These are phyloP conservation scores for Malthinus flaveolus DNA, from an alignment of 2,888 invertebrate species.

Conservation along the genomic window DNA sequence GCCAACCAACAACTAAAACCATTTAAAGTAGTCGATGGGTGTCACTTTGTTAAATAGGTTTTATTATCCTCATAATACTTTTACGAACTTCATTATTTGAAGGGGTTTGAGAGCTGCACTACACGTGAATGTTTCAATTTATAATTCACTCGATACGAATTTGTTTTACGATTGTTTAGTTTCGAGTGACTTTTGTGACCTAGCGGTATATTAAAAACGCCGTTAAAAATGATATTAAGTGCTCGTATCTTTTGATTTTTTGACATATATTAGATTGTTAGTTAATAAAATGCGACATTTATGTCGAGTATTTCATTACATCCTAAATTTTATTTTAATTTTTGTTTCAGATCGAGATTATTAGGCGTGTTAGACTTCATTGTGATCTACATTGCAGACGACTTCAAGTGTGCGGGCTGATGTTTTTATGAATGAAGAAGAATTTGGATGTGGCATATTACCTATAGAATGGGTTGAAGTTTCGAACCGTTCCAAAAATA, in stretches of 20 bases:
- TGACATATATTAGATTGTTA: conserved; percentile 4
- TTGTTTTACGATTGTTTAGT: conserved; percentile 15
- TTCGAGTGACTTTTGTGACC: conserved; percentile 2
- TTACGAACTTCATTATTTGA: conserved; percentile 48
- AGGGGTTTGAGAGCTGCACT: conserved; percentile 35
- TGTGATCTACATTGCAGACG: no score
- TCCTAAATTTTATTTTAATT: background rate
- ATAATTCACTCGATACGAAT: conserved; percentile 11
- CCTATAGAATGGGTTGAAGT: no score
- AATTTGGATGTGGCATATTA: no score
- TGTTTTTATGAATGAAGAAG: no score
- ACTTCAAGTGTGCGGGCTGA: no score
- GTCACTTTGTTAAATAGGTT: conserved; percentile 45
- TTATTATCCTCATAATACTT: conserved; percentile 46
- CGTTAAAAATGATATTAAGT: conserved; percentile 2
- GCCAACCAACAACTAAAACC: no score
- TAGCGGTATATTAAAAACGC: background rate
- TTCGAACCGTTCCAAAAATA: no score
- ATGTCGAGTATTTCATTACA: conserved; percentile 5
- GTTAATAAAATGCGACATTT: conserved; percentile 1
- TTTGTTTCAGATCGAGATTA: no score
- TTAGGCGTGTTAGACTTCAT: no score
- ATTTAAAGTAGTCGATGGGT: conserved; percentile 26
- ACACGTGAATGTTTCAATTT: conserved; percentile 50
- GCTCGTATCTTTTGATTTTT: background rate